These are phyloP conservation scores for Bos javanicus DNA, from an alignment of 2,113 vertebrate genomes.

Conservation along the genomic window DNA sequence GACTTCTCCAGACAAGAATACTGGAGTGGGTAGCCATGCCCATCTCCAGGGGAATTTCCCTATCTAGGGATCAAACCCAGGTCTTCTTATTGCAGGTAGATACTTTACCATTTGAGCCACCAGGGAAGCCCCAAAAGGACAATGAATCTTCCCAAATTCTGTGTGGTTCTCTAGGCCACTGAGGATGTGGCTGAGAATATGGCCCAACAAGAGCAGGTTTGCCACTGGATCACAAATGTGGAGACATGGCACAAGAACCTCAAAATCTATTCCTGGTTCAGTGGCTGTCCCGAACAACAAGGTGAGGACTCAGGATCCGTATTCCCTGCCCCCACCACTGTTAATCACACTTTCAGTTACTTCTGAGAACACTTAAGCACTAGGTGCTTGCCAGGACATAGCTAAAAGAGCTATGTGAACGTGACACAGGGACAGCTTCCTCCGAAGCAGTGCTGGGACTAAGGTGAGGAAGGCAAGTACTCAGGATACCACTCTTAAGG, in stretches of 20 bases:
- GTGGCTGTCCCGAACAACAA: background rate
- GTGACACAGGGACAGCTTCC: background rate
- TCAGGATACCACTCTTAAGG: background rate
- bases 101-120: background rate
- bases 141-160: background rate
- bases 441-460: background rate
- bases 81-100: background rate
- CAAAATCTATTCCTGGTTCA: background rate
- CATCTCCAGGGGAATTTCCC: background rate
- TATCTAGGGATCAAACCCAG: background rate
- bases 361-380: background rate
- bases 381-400: background rate
- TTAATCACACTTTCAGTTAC: background rate
- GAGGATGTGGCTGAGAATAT: background rate
- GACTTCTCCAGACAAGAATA: background rate
- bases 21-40: background rate
- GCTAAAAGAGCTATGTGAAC: background rate
- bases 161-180: background rate
- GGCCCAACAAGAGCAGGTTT: background rate
- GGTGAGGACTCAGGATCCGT: background rate
- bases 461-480: background rate
- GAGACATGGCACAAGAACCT: background rate
- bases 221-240: background rate
- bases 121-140: background rate
- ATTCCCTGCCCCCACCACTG: accelerated